Base-by-base conservation (phyloP, 2,797 vertebrate species). In the Oreortyx pictus region DNA sequence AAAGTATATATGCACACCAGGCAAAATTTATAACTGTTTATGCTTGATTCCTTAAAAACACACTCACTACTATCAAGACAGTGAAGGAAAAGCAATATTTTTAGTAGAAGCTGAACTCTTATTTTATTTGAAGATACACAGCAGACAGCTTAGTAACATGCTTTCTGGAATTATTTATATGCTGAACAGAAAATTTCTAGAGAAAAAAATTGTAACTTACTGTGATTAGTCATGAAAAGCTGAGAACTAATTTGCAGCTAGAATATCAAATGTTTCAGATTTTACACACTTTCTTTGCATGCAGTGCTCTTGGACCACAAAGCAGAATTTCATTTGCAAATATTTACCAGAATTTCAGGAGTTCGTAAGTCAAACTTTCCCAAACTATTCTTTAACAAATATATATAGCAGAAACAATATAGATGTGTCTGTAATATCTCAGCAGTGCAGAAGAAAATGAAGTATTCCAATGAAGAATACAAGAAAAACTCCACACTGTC, bases 91-190 rank as follows among this genome's bases (percentile, higher is more conserved):
- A 57, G 1, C 11, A 86, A 25, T 9, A 65, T 18, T 15, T 86
- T 75, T 11, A 57, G 17, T 68, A 11, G 14, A 33, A 3, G 2
- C 9, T 88, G 33, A 20, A 65, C 31, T 56, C 17, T 31, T 14
- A 12, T 22, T 57, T 68, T 9, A 4, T 62, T 31, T 49, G 46
- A 91, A 86, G 24, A 17, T 44, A 37, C 16, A 15, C 6, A 87
- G 6, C 19, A 76, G 19, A 50, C 13, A 85, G 13, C 6, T 70
- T 70, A 76, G 2, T 47, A n/a, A 66, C 25, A n/a, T 0, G 0
- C 8, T 41, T 43, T 78, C 33, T 73, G 15, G 16, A 77, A 65
- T 57, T 1, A 65, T 88, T 83, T 65, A 61, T 11, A 18, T 14
- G 37, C 15, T 17, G 19, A 6, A 61, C 25, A 37, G 62, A 72